Conservation (phyloP, 2,888 invertebrate species). For the Eremobia ochroleuca region DNA sequence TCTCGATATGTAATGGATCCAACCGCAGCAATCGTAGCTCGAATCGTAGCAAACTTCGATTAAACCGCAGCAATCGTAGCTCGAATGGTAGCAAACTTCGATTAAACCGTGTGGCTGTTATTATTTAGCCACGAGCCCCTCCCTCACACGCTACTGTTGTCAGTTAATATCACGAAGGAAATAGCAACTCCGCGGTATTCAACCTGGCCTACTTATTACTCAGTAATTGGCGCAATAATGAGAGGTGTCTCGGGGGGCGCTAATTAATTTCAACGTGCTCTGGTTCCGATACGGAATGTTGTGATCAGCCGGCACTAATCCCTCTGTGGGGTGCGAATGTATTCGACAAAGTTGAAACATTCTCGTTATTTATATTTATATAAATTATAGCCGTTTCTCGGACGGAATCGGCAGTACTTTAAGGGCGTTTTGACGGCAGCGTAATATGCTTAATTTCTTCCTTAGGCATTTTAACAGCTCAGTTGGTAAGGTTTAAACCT, state of each 20-base stretch:
- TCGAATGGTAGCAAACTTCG: background rate
- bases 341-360: slow-evolving; percentile 32
- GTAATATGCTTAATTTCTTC: background rate
- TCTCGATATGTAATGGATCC: background rate
- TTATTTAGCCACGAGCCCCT: background rate
- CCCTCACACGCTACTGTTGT: background rate
- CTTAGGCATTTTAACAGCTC: background rate
- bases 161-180: slow-evolving; percentile 18
- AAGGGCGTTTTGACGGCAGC: background rate
- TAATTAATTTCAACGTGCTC: slow-evolving; percentile 77
- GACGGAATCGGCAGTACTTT: background rate
- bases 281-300: slow-evolving; percentile 70
- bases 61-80: too few relatives aligned
- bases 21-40: too few relatives aligned
- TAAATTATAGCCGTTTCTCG: background rate
- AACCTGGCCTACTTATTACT: slow-evolving; percentile 27
- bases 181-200: background rate
- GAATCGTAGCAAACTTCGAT: too few relatives aligned
- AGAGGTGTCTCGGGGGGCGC: slow-evolving; percentile 68
- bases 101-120: too few relatives aligned
- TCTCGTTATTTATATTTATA: slow-evolving; percentile 33
- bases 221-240: slow-evolving; percentile 74
- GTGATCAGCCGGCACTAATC: slow-evolving; percentile 65
- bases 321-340: slow-evolving; percentile 30
- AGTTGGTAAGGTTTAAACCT: background rate